Base-by-base conservation (phyloP, 2,888 invertebrate genomes). In the Aquatica leii region DNA sequence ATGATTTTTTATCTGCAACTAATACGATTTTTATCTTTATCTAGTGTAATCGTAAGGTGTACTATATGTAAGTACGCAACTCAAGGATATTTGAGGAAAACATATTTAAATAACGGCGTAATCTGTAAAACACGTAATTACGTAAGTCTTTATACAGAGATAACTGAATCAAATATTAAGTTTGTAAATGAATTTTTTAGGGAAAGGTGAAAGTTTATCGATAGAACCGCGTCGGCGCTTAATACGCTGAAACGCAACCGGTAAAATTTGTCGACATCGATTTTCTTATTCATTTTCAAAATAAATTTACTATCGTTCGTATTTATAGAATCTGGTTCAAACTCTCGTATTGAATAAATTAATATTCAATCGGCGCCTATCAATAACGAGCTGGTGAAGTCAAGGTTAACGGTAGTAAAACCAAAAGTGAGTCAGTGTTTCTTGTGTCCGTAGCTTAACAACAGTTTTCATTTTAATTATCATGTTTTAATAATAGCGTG, bases 171-270 rank as follows among this genome's bases (percentile, higher is more conserved):
- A n/a, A n/a, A n/a, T n/a, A n/a, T n/a, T n/a, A n/a, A n/a, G n/a
- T n/a, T n/a, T n/a, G n/a, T n/a, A n/a, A n/a, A n/a, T n/a, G n/a
- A n/a, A n/a, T n/a, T n/a, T n/a, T 24, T 24, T 24, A 6, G 6
- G 24, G 6, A 24, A 17, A 35, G 52, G 52, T 52, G 31, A 52
- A 52, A 52, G 52, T 53, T 46, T 53, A 53, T 53, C 48, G 37
- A 53, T 59, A 24, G 0, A 12, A 21, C 35, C 50, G 62, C 62
- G 62, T 63, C 62, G 58, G 62, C 62, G 62, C 62, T 50, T 50
- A 41, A 34, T 12, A 14, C 12, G 1, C 20, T 40, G 15, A 46
- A 35, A 6, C 51, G 49, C 53, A 17, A 37, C 40, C 43, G 51
- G 34, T 18, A 49, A 53, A 58, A 59, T 46, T 48, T 31, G 40